Percentiles rank a stretch among this genome's conserved stretches.
Evolutionary conservation across 1,140 invertebrate genomes (phyloP).

Genomic region (Drosophila pseudoobscura): DNA sequence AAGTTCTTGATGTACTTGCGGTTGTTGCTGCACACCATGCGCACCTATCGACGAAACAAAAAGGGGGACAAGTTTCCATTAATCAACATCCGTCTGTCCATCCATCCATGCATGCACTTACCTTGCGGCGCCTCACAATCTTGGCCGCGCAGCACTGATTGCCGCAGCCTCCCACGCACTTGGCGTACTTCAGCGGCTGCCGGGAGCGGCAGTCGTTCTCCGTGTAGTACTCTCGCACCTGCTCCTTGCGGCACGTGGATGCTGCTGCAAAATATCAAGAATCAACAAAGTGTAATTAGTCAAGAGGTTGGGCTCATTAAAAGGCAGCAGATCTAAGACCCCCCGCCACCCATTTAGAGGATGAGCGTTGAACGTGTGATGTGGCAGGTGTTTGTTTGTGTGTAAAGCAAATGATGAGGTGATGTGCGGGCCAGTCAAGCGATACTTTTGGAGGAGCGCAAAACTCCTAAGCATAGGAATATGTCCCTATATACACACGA

Average conservation of each 20-base stretch:
- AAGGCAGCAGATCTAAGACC: no score
- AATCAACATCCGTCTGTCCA: background rate
- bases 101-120: conserved; percentile 80
- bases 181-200: conserved; percentile 94
- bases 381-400: background rate
- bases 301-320: conserved; percentile 13
- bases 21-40: conserved; percentile 95
- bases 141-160: conserved; percentile 92
- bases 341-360: no score
- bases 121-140: conserved; percentile 95
- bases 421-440: conserved; percentile 8
- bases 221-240: conserved; percentile 93
- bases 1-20: conserved; percentile 97
- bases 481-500: no score
- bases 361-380: background rate
- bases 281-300: conserved; percentile 64
- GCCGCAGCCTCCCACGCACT: conserved; percentile 88
- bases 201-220: conserved; percentile 95
- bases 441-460: no score
- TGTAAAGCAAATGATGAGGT: background rate
- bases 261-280: conserved; percentile 83
- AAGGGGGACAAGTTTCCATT: background rate
- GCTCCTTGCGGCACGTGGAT: conserved; percentile 94
- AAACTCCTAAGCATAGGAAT: no score
- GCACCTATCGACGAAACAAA: conserved; percentile 85